A percentile compares a stretch with the other conserved stretches of the same genome.
These are phyloP conservation scores for Volucella bombylans DNA, from an alignment of 2,888 invertebrate genomes.

Conservation along the genomic window DNA sequence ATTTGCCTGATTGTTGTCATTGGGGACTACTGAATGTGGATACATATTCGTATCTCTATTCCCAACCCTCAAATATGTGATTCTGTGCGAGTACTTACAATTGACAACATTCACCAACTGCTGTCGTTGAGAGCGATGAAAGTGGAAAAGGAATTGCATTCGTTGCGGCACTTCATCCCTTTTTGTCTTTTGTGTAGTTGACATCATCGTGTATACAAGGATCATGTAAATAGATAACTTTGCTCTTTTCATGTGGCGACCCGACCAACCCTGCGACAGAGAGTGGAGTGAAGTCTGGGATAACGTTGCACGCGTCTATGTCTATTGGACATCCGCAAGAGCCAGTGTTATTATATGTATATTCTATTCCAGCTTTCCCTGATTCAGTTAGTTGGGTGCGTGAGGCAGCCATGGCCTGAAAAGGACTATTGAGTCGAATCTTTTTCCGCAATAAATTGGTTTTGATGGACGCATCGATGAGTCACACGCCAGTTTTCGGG, in stretches of 20 bases:
- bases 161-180: slow-evolving; percentile 52
- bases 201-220: slow-evolving; percentile 43
- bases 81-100: too few species aligned
- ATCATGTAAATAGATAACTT: slow-evolving; percentile 43
- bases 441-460: slow-evolving; percentile 56
- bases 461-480: slow-evolving; percentile 66
- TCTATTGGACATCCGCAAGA: too few species aligned
- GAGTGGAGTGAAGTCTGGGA: too few species aligned
- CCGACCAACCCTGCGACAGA: too few species aligned
- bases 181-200: slow-evolving; percentile 23
- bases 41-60: too few species aligned
- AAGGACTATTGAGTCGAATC: slow-evolving; percentile 27
- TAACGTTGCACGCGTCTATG: too few species aligned
- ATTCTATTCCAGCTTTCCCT: too few species aligned
- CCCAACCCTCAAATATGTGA: too few species aligned
- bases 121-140: slow-evolving; percentile 39
- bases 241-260: slow-evolving; percentile 28
- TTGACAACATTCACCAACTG: not conserved
- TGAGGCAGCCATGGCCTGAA: not conserved
- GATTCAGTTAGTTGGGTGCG: too few species aligned
- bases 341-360: too few species aligned
- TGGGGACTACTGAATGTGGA: slow-evolving; percentile 2
- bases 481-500: slow-evolving; percentile 49
- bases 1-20: slow-evolving; percentile 35
- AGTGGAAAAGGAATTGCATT: slow-evolving; percentile 63